Conservation (phyloP, 2,113 vertebrate species). For the Ictalurus punctatus region DNA sequence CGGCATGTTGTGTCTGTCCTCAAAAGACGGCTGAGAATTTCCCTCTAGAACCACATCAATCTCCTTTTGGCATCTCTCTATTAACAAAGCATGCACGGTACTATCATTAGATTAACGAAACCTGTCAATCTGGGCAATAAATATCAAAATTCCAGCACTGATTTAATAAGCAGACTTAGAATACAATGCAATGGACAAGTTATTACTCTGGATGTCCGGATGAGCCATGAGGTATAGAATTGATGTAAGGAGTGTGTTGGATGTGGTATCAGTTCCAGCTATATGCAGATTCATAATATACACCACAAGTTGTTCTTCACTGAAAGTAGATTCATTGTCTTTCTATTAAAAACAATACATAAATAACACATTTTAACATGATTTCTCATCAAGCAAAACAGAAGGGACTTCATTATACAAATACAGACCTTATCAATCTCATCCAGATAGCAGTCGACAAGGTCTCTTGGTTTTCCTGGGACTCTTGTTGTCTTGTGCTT, state of each 20-base stretch:
- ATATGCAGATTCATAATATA: constrained; percentile 21
- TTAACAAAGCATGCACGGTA: not conserved
- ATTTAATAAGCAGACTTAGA: not conserved
- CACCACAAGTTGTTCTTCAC: constrained; percentile 9
- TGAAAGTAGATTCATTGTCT: not conserved
- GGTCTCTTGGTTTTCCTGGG: constrained; percentile 53
- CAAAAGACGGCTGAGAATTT: constrained; percentile 43
- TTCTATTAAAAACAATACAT: not conserved
- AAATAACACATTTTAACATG: not conserved
- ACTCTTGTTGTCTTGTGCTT: constrained; percentile 50
- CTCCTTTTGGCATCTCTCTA: constrained; percentile 56
- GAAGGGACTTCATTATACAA: not conserved
- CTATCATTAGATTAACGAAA: not conserved
- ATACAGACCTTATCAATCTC: constrained; percentile 56
- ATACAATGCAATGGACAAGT: not conserved
- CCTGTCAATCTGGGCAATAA: not conserved
- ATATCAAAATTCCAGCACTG: not conserved
- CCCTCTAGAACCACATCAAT: constrained; percentile 55
- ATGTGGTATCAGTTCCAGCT: constrained; percentile 27
- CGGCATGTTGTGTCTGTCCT: constrained; percentile 61
- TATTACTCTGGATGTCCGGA: constrained; percentile 13
- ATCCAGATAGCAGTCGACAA: constrained; percentile 63
- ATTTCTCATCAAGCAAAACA: not conserved
- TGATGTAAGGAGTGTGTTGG: constrained; percentile 14
- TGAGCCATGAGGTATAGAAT: constrained; percentile 27